A percentile compares a stretch with the other conserved stretches of the same genome.
Evolutionary conservation across 2,888 invertebrate genomes (phyloP).

Genomic region (Barypeithes pellucidus): DNA sequence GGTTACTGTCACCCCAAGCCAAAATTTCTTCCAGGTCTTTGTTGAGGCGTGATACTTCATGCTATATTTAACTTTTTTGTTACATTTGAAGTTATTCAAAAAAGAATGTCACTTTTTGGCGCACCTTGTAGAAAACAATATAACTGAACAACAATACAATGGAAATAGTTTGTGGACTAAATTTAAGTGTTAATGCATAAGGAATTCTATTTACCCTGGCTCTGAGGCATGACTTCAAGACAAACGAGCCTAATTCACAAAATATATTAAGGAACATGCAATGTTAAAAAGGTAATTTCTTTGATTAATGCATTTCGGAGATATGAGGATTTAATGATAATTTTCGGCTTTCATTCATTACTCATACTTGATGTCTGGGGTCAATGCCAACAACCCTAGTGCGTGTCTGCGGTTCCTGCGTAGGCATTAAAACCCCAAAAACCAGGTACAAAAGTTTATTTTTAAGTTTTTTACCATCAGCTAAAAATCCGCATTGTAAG

Average conservation of each 20-base stretch:
- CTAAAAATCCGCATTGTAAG: conserved; percentile 38
- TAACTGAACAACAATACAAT: no score
- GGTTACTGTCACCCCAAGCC: no score
- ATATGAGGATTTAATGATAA: not conserved
- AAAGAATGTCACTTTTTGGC: no score
- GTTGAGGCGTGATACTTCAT: no score
- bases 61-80: no score
- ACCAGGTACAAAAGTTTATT: conserved; percentile 19
- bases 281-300: no score
- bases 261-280: no score
- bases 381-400: not conserved
- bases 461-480: conserved; percentile 17
- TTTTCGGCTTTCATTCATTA: not conserved
- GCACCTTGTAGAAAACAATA: no score
- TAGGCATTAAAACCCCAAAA: conserved; percentile 12
- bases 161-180: no score
- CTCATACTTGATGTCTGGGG: not conserved
- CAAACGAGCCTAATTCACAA: not conserved
- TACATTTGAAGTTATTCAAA: no score
- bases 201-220: not conserved
- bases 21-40: no score
- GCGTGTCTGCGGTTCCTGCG: conserved; percentile 20
- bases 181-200: no score
- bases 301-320: conserved; percentile 2
- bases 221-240: not conserved